These are phyloP conservation scores for Leptinotarsa tumamoca DNA, from an alignment of 2,888 invertebrate genomes.

Conservation along the genomic window DNA sequence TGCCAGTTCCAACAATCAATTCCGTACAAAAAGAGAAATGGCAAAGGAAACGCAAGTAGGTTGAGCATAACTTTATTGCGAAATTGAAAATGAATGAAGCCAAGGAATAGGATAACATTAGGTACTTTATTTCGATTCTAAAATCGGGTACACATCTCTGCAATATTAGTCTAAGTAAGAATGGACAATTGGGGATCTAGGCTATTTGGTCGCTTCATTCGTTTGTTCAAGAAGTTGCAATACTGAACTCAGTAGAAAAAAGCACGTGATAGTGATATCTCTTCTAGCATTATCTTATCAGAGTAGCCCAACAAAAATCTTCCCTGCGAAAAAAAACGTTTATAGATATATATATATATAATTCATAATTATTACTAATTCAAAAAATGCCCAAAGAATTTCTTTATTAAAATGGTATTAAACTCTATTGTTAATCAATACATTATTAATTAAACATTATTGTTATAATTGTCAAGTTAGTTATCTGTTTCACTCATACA, in stretches of 20 bases:
- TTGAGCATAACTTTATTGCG: conserved; percentile 53
- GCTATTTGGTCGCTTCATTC: conserved; percentile 60
- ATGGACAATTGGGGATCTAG: conserved; percentile 62
- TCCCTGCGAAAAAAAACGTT: conserved; percentile 42
- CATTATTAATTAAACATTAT: conserved; percentile 64
- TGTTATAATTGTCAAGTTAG: conserved; percentile 62
- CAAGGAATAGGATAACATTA: conserved; percentile 60
- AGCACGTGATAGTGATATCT: conserved; percentile 36
- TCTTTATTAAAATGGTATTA: conserved; percentile 66
- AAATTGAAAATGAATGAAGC: conserved; percentile 55
- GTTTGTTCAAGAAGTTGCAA: conserved; percentile 57
- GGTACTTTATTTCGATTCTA: conserved; percentile 55
- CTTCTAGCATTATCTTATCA: conserved; percentile 25
- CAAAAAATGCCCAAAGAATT: conserved; percentile 65
- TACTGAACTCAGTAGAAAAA: conserved; percentile 46
- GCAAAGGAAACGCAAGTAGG: conserved; percentile 46
- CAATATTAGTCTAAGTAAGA: conserved; percentile 61
- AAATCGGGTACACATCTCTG: conserved; percentile 64
- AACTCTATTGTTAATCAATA: conserved; percentile 65
- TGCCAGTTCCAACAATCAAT: background rate
- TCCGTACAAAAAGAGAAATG: conserved; percentile 14
- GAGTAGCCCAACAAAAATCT: conserved; percentile 41
- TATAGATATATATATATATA: conserved; percentile 22
- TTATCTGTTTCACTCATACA: conserved; percentile 49
- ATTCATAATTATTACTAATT: conserved; percentile 27